Percentiles rank a stretch among this genome's conserved stretches.
These are phyloP conservation scores for Chloebia gouldiae DNA, from an alignment of 2,113 vertebrate genomes.

Conservation along the genomic window DNA sequence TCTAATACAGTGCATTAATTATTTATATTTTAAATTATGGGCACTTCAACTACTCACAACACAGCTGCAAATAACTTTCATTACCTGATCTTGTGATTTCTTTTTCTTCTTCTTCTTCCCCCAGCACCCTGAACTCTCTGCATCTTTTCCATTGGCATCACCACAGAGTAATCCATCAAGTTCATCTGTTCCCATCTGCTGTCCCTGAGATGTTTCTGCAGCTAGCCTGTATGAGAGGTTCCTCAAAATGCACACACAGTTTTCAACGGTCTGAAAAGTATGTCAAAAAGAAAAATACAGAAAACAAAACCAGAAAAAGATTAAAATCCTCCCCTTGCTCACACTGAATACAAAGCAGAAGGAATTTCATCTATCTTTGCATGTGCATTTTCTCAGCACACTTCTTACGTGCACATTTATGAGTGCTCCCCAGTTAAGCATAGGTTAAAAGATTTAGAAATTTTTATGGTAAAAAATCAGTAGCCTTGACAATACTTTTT, in stretches of 20 bases:
- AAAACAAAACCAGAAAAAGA: neutral
- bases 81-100: conserved; percentile 98
- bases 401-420: neutral
- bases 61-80: neutral
- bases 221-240: conserved; percentile 98
- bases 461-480: neutral
- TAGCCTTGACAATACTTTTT: neutral
- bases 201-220: conserved; percentile 98
- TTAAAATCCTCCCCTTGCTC: neutral
- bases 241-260: conserved; percentile 99
- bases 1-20: neutral
- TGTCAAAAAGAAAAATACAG: neutral
- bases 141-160: conserved; percentile 88
- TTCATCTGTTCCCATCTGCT: conserved; percentile 96
- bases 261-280: conserved; percentile 91
- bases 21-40: neutral
- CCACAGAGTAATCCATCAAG: conserved; percentile 94
- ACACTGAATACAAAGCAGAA: neutral
- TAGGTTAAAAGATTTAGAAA: neutral
- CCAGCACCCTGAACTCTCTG: conserved; percentile 98
- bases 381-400: neutral
- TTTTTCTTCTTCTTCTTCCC: conserved; percentile 99
- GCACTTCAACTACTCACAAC: neutral
- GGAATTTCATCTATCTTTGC: neutral
- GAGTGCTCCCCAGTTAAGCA: neutral